Percentiles rank a stretch among this genome's conserved stretches.
Conservation (phyloP, 53 echinoderm and acorn worm genomes). For the Stichopus horrens region DNA sequence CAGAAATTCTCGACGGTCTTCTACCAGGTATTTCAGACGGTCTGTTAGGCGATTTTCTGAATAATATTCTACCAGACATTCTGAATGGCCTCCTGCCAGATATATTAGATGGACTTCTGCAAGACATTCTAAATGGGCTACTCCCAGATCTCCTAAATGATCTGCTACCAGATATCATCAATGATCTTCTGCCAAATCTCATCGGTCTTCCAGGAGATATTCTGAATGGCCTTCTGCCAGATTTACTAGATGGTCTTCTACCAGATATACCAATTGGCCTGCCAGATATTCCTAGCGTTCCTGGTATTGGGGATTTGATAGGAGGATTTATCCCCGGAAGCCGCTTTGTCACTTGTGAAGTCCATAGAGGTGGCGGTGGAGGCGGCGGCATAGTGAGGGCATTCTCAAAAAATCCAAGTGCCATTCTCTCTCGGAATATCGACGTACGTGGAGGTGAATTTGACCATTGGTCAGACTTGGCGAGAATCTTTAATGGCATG, state of each 20-base stretch:
- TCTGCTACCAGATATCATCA: neutral
- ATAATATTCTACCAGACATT: neutral
- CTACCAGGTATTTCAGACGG: neutral
- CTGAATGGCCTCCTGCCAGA: neutral
- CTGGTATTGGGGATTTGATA: neutral
- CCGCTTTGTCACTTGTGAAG: neutral
- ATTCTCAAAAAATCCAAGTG: constrained; percentile 65
- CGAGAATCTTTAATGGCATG: constrained; percentile 24
- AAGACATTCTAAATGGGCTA: neutral
- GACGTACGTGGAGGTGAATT: constrained; percentile 39
- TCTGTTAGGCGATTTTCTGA: too few relatives aligned
- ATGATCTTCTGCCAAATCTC: neutral
- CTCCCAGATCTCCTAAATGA: neutral
- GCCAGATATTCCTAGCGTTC: neutral
- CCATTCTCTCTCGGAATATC: constrained; percentile 58
- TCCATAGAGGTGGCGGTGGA: constrained; percentile 79
- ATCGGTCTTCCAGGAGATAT: neutral
- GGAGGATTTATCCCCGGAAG: neutral
- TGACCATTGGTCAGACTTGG: neutral
- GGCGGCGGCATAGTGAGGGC: constrained; percentile 75
- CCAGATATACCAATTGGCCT: neutral
- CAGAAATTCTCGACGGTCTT: neutral
- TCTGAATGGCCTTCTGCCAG: neutral
- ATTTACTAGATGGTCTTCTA: neutral
- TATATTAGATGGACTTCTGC: neutral